Percentiles rank a stretch among this genome's conserved stretches.
phyloP scores from a whole-genome alignment of 1,140 invertebrate species.

The Zophobas atratus region DNA sequence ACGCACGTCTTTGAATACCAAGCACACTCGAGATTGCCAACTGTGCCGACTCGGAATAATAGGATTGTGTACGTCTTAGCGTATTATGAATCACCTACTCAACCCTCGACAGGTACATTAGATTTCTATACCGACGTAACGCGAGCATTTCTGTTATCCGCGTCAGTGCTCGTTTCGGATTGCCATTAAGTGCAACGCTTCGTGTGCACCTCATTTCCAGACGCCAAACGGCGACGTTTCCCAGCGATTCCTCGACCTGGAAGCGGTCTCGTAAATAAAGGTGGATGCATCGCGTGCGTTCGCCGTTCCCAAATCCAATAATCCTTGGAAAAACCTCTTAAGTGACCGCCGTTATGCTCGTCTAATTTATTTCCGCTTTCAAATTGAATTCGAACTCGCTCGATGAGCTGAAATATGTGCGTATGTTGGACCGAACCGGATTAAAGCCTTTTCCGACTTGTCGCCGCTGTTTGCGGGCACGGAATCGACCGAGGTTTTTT shows the following conservation, averaged over 20 bases:
- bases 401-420: conserved; percentile 13
- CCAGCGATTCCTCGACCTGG: conserved; percentile 4
- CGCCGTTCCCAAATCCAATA: conserved; percentile 51
- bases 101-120: conserved; percentile 41
- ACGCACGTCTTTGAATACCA: conserved; percentile 34
- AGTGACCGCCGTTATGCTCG: conserved; percentile 53
- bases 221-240: not conserved
- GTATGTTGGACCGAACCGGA: conserved; percentile 9
- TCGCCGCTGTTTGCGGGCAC: not conserved
- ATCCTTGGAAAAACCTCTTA: conserved; percentile 50
- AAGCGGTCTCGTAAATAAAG: conserved; percentile 35
- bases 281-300: conserved; percentile 13
- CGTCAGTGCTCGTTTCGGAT: conserved; percentile 25
- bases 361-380: conserved; percentile 55
- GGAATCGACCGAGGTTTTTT: not conserved
- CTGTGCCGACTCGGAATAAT: conserved; percentile 34
- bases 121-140: conserved; percentile 14
- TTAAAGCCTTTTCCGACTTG: conserved; percentile 10
- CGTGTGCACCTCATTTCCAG: conserved; percentile 10
- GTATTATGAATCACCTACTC: conserved; percentile 40
- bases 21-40: conserved; percentile 30
- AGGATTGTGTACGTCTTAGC: conserved; percentile 38
- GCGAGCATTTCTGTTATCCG: conserved; percentile 18
- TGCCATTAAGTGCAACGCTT: conserved; percentile 17
- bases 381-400: conserved; percentile 51